Evolutionary conservation across 2,888 invertebrate genomes (phyloP), one percentile per base, ranked within the genome.

Genomic region (Tetragonisca angustula): DNA sequence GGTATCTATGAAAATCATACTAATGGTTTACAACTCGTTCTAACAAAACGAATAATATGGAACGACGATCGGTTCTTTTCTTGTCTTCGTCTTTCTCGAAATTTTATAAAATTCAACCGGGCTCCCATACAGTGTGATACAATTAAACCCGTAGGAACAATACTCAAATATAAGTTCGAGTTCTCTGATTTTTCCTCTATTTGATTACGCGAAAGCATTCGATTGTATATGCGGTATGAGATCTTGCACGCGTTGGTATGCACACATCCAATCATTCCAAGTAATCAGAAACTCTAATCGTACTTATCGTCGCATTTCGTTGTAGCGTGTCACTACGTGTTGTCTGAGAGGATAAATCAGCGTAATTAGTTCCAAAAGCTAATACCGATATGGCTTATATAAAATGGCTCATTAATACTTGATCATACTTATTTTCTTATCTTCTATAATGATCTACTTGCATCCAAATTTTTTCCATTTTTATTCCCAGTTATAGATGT

Each of bases 241-340:
- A 9, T 36, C 9, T 9, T 36, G 36, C 43, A 43, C 27, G 67
- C 19, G 27, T 27, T 61, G n/a, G 43, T 64, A 24, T 56, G 68
- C 59, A 62, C 32, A 43, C 27, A 50, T 24, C 71, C 62, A 74
- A 71, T 75, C 67, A 69, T 77, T 69, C 11, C n/a, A 83, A 75
- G 68, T 85, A 84, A 85, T 85, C 84, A 70, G 81, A 54, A 79
- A 70, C 77, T 68, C 59, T 24, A 11, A 13, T 65, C 62, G 24
- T 21, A 73, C 80, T 85, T 78, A 85, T 85, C 85, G 76, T 62
- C 49, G 21, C 54, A 54, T 54, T 52, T 54, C 4, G 75, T 81
- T 84, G 27, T 2, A 1, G 2, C 27, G 27, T 27, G n/a, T n/a
- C n/a, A 81, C 65, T 5, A 1, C 74, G 67, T 36, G 65, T 21